Conservation (phyloP, 2,113 vertebrate species). For the Microtus montanus region DNA sequence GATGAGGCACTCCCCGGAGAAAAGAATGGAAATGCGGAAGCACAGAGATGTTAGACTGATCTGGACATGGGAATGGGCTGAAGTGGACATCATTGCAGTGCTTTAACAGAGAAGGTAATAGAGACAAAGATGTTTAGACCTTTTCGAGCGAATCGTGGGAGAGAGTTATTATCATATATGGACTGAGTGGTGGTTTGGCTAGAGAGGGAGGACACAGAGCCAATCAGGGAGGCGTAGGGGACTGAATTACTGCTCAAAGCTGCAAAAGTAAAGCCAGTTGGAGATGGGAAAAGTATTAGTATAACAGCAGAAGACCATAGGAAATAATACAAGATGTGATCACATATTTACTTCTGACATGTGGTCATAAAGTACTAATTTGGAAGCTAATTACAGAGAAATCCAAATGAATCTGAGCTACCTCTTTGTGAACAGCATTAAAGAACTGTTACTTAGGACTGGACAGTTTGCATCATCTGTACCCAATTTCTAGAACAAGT, state of each 20-base stretch:
- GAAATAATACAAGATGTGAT: conserved; percentile 80
- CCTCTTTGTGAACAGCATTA: neutral
- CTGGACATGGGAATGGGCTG: conserved; percentile 85
- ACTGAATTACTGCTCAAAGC: conserved; percentile 92
- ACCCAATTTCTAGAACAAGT: neutral
- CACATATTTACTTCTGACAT: conserved; percentile 77
- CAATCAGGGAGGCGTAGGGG: conserved; percentile 91
- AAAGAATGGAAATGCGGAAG: conserved; percentile 80
- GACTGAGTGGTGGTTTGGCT: conserved; percentile 90
- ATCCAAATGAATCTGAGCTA: conserved; percentile 55
- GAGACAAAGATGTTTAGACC: conserved; percentile 91
- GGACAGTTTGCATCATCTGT: neutral
- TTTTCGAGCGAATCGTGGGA: conserved; percentile 91
- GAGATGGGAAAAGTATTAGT: conserved; percentile 91
- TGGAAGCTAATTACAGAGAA: conserved; percentile 62
- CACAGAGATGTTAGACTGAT: conserved; percentile 81
- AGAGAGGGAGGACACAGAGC: conserved; percentile 92
- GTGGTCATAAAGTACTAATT: conserved; percentile 65
- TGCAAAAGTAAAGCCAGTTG: conserved; percentile 91
- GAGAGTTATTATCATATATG: conserved; percentile 92
- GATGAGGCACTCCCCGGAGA: conserved; percentile 86
- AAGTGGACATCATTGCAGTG: conserved; percentile 87
- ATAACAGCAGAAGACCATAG: conserved; percentile 84
- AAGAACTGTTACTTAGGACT: neutral
- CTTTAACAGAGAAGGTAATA: conserved; percentile 90